Evolutionary conservation across 2,797 vertebrate species (phyloP).

Genomic region (Bradypodion ventrale): DNA sequence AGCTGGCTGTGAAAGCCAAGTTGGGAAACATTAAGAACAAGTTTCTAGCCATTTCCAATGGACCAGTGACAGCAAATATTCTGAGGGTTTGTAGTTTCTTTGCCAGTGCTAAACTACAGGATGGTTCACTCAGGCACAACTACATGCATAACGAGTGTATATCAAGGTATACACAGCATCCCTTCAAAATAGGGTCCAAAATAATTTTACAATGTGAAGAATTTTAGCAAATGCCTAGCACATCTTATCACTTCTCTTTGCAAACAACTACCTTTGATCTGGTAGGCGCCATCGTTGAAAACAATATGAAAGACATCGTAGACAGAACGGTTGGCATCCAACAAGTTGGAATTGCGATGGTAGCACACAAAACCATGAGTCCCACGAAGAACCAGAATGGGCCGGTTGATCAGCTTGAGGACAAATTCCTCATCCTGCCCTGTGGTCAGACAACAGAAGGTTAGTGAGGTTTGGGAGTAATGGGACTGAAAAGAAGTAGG

Average conservation of each 20-base stretch:
- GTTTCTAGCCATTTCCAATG: background rate
- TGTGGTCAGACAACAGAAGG: constrained; percentile 60
- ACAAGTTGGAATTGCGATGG: constrained; percentile 89
- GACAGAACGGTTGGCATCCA: constrained; percentile 91
- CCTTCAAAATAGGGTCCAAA: background rate
- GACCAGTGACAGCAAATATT: background rate
- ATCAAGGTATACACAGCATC: background rate
- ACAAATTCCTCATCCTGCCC: constrained; percentile 89
- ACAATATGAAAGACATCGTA: constrained; percentile 92
- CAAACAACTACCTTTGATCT: constrained; percentile 85
- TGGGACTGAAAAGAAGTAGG: background rate
- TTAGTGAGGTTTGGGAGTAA: constrained; percentile 7
- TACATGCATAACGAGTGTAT: background rate
- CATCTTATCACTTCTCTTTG: rapidly evolving
- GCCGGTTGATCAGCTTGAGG: constrained; percentile 93
- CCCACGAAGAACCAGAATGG: constrained; percentile 92
- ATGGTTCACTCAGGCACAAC: background rate
- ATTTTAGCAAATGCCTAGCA: background rate
- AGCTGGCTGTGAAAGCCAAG: background rate
- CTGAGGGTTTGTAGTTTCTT: background rate
- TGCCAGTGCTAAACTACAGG: background rate
- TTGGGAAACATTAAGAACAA: background rate
- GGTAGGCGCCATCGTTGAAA: constrained; percentile 90
- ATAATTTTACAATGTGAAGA: background rate
- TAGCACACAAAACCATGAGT: constrained; percentile 93